Evolutionary conservation across 2,888 invertebrate genomes (phyloP), one percentile per base, ranked within the genome.

Genomic region (Drosophila rubida): DNA sequence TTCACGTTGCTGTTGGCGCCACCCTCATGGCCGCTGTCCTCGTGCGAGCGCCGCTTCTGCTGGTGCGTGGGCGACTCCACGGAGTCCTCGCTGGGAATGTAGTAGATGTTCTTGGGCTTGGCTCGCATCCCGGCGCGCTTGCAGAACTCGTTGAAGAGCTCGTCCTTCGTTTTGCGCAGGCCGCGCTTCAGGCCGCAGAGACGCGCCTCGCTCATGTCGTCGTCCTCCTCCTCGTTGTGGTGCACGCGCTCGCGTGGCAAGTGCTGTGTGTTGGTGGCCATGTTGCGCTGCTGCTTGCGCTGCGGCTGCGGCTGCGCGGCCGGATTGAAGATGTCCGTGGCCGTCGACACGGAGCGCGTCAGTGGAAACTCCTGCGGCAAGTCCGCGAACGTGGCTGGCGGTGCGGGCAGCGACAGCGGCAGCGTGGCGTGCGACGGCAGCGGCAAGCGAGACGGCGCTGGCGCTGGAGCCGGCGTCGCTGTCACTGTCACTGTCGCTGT

Each of bases 31-130:
- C n/a, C 11, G 32, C 7, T 32, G 0, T 46, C 54, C 22, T 25
- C 60, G 8, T 27, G 22, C 11, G 25, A 39, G 27, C 35, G 58
- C 6, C 50, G 46, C 9, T 49, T 32, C 4, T 45, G 51, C 14
- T 61, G 53, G 3, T 16, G 13, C 32, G 32, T 4, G 1, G 32
- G 27, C 4, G 57, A 57, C 13, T 72, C 78, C 4, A 71, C 72
- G 0, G 58, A 54, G 4, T 79, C 76, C n/a, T 83, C 82, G 30
- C 72, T 88, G 54, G 88, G 87, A 46, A 92, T 91, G 59, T 89
- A 91, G 73, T 92, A 92, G 30, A 91, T 92, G 62, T 92, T 90
- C 67, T 91, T 92, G 3, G 91, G 91, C 55, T 90, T 92, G 65
- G 85, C 89, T 30, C 91, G 89, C 54, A 89, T 83, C 27, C 91